phyloP scores from a whole-genome alignment of 2,888 invertebrate genomes.

The Branchellion lobata region DNA sequence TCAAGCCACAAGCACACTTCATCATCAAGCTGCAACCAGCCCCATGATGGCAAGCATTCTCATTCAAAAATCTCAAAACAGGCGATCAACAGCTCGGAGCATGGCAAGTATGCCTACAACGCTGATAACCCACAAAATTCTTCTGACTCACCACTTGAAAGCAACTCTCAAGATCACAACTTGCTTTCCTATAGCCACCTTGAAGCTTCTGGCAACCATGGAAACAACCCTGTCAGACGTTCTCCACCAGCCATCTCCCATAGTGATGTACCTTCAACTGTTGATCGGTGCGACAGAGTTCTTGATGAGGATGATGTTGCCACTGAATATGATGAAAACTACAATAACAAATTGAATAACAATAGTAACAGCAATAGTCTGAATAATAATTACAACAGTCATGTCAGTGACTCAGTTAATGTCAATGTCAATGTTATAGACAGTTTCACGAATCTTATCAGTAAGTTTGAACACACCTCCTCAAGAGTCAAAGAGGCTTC shows the following conservation, averaged over 20 bases:
- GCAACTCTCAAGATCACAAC: background rate
- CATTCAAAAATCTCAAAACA: constrained; percentile 12
- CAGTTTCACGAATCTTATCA: background rate
- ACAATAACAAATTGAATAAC: background rate
- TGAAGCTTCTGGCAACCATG: background rate
- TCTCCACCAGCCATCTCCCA: too few species aligned
- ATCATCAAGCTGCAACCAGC: too few species aligned
- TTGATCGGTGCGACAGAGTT: too few species aligned
- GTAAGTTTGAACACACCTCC: background rate
- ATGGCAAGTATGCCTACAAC: background rate
- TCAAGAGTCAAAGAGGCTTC: background rate
- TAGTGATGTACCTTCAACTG: too few species aligned
- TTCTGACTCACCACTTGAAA: background rate
- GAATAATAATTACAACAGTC: background rate
- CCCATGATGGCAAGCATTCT: too few species aligned
- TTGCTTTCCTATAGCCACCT: background rate
- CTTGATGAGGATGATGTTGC: too few species aligned
- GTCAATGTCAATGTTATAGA: constrained; percentile 2
- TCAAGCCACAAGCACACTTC: background rate
- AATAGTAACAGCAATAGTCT: background rate
- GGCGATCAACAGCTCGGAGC: background rate
- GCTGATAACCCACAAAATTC: background rate
- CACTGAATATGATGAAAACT: background rate
- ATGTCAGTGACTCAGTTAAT: background rate
- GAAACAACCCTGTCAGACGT: too few species aligned